These are phyloP conservation scores for Sebastes glaucus DNA, from an alignment of 2,797 vertebrate genomes.

Conservation along the genomic window DNA sequence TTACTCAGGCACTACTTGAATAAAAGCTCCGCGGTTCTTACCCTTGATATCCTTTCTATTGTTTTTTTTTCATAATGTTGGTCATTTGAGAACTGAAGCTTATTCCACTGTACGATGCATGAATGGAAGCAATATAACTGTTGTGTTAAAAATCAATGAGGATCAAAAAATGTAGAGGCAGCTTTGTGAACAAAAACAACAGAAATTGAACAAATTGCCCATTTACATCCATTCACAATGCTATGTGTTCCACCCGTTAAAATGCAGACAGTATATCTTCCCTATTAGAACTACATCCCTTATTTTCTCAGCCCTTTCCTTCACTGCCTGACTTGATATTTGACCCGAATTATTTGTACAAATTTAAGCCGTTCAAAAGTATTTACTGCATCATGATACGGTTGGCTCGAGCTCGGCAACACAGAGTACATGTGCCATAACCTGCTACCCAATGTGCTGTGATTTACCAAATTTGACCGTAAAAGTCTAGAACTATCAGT, in stretches of 20 bases:
- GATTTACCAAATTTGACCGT: background rate
- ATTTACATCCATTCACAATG: slow-evolving; percentile 20
- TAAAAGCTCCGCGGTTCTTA: background rate
- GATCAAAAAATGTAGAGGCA: background rate
- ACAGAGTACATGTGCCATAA: background rate
- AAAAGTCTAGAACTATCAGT: slow-evolving; percentile 1
- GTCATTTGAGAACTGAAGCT: slow-evolving; percentile 4
- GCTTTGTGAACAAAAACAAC: slow-evolving; percentile 2
- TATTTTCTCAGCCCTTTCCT: background rate
- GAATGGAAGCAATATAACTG: slow-evolving; percentile 1
- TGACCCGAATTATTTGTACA: background rate
- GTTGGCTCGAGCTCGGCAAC: background rate
- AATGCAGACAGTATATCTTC: background rate
- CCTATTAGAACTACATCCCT: background rate
- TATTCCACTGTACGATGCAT: slow-evolving; percentile 5
- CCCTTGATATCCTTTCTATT: background rate
- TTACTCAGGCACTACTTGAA: too few species aligned
- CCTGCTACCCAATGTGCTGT: slow-evolving; percentile 13
- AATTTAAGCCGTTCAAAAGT: background rate
- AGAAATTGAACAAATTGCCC: slow-evolving; percentile 4
- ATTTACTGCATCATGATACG: slow-evolving; percentile 20
- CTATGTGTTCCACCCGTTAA: background rate
- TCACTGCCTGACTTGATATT: background rate
- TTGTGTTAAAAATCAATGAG: background rate
- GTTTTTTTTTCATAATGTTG: background rate